Conservation (phyloP, 2,888 invertebrate genomes). For the Sipha maydis region DNA sequence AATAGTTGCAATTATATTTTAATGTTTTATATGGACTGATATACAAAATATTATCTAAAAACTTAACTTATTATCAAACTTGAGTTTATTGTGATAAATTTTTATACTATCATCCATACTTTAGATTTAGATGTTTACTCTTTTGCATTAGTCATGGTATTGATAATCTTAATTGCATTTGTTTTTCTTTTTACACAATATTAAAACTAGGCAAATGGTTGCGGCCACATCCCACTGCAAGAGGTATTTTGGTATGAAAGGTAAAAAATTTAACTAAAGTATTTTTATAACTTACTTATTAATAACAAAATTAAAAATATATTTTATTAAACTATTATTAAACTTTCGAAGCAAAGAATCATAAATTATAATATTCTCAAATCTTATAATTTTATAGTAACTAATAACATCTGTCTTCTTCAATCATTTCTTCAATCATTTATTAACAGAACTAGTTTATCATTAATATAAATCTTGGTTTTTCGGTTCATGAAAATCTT, state of each 20-base stretch:
- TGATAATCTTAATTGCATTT: slow-evolving; percentile 49
- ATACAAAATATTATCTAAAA: background rate
- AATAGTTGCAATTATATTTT: slow-evolving; percentile 29
- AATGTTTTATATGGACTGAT: background rate
- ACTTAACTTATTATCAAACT: background rate
- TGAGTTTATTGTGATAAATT: background rate
- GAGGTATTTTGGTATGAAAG: slow-evolving; percentile 59
- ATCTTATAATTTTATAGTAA: background rate
- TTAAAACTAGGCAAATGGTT: slow-evolving; percentile 61
- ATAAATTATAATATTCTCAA: background rate
- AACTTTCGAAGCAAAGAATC: background rate
- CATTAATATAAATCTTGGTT: background rate
- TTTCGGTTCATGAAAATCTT: background rate
- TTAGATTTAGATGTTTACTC: slow-evolving; percentile 5
- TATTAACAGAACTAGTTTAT: no score
- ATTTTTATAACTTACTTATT: background rate
- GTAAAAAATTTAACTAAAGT: slow-evolving; percentile 27
- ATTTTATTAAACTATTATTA: background rate
- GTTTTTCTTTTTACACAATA: slow-evolving; percentile 54
- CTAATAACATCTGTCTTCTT: background rate
- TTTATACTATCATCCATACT: background rate
- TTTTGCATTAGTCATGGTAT: slow-evolving; percentile 39
- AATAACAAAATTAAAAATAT: background rate
- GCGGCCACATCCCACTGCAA: slow-evolving; percentile 58
- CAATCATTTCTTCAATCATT: no score